Evolutionary conservation across 2,797 vertebrate species (phyloP).

Genomic region (Dendrocincla tyrannina): DNA sequence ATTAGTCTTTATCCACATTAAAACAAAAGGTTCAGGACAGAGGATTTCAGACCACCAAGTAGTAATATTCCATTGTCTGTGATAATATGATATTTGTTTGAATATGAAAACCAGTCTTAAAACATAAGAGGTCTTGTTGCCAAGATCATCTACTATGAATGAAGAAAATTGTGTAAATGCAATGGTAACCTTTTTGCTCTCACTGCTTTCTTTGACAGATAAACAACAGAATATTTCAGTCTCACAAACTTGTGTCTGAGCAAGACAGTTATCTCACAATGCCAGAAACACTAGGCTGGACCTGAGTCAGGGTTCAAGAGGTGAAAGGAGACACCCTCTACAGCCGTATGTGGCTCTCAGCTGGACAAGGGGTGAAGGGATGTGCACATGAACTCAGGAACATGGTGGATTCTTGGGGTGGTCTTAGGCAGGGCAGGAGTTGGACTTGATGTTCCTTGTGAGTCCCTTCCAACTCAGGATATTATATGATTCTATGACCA

Average conservation of each 20-base stretch:
- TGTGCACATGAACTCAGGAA: not conserved
- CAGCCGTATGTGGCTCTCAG: rapidly evolving
- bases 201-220: conserved; percentile 2
- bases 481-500: not conserved
- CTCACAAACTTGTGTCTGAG: not conserved
- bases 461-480: not conserved
- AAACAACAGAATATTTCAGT: not conserved
- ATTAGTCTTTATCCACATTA: not conserved
- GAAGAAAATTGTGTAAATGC: not conserved
- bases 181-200: not conserved
- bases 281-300: not conserved
- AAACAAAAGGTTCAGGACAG: not conserved
- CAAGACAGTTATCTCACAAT: not conserved
- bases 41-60: conserved; percentile 42
- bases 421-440: not conserved
- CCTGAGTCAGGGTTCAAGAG: not conserved
- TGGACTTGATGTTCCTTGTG: not conserved
- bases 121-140: not conserved
- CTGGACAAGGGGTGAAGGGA: not conserved
- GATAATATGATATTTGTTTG: conserved; percentile 33
- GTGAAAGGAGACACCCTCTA: not conserved
- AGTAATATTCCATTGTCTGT: not conserved
- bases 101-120: not conserved
- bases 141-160: not conserved
- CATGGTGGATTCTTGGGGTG: not conserved